These are phyloP conservation scores for Latrodectus elegans DNA, from an alignment of 2,888 invertebrate genomes.

Conservation along the genomic window DNA sequence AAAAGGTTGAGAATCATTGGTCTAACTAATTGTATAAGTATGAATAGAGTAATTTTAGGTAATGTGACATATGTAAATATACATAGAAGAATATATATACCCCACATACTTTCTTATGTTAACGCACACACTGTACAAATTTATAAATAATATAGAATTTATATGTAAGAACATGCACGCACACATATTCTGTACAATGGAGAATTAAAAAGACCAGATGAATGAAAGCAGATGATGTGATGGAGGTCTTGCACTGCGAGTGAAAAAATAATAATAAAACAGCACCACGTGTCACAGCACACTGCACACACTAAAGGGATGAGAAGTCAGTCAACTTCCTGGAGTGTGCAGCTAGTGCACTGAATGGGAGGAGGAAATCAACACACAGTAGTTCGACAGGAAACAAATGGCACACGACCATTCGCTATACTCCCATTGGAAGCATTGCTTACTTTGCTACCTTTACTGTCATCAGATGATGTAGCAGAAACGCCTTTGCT, in stretches of 20 bases:
- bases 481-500: slow-evolving; percentile 66
- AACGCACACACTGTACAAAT: slow-evolving; percentile 57
- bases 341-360: slow-evolving; percentile 4
- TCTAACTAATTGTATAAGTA: no score
- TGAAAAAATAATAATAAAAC: slow-evolving; percentile 11
- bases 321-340: slow-evolving; percentile 13
- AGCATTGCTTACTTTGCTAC: slow-evolving; percentile 70
- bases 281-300: slow-evolving; percentile 20
- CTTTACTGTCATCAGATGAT: slow-evolving; percentile 70
- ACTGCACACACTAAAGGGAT: neutral
- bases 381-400: slow-evolving; percentile 69
- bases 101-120: neutral
- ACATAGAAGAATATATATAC: no score
- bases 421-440: slow-evolving; percentile 71
- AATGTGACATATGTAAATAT: no score
- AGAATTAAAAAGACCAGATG: slow-evolving; percentile 54
- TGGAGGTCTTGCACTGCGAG: neutral
- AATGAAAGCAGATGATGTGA: neutral
- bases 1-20: no score
- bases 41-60: no score
- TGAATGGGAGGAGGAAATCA: slow-evolving; percentile 29
- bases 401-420: slow-evolving; percentile 63
- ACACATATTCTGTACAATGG: slow-evolving; percentile 37
- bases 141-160: slow-evolving; percentile 56
- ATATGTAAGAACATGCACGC: slow-evolving; percentile 30